Conservation (phyloP, 2,797 vertebrate genomes). For the Fringilla coelebs region DNA sequence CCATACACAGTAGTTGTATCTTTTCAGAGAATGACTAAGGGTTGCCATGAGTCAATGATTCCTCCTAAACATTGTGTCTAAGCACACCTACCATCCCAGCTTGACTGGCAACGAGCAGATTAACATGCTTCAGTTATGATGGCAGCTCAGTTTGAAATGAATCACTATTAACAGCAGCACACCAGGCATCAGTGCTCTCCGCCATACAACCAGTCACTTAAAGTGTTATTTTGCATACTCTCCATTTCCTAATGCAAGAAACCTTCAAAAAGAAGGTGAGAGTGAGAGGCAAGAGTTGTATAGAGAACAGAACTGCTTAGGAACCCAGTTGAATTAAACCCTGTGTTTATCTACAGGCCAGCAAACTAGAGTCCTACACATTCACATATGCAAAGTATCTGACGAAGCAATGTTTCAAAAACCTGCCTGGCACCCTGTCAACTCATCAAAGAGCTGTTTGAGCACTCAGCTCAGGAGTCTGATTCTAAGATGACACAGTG, state of each 20-base stretch:
- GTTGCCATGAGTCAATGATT: conserved; percentile 51
- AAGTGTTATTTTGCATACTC: neutral
- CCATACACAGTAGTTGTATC: conserved; percentile 27
- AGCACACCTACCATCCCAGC: conserved; percentile 42
- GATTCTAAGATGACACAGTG: neutral
- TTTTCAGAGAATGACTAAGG: conserved; percentile 54
- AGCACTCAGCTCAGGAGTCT: neutral
- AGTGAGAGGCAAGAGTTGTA: neutral
- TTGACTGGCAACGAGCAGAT: conserved; percentile 50
- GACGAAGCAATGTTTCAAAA: neutral
- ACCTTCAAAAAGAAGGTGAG: neutral
- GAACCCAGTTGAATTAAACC: neutral
- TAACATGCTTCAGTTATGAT: conserved; percentile 18
- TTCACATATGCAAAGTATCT: neutral
- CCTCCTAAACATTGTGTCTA: conserved; percentile 60
- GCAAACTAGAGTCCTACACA: neutral
- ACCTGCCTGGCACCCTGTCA: neutral
- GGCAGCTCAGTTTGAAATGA: conserved; percentile 18
- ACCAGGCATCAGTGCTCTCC: neutral
- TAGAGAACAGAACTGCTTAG: neutral
- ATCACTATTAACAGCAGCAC: neutral
- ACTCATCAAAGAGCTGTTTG: neutral
- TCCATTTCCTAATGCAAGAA: neutral
- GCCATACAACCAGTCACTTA: neutral
- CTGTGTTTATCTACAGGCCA: neutral